phyloP scores from a whole-genome alignment of 2,797 vertebrate genomes.

The Leucoraja ocellata region DNA sequence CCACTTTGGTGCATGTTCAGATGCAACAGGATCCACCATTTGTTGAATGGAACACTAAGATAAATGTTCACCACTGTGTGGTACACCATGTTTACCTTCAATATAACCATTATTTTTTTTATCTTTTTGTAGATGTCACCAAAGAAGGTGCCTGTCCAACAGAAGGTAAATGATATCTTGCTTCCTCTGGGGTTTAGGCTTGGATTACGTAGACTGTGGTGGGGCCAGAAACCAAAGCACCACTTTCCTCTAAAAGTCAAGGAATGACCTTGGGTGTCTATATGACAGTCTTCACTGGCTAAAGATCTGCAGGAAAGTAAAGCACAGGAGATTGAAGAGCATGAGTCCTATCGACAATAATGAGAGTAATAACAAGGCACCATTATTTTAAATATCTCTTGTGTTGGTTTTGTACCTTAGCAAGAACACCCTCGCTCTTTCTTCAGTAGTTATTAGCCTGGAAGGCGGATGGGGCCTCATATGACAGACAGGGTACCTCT shows the following conservation, averaged over 20 bases:
- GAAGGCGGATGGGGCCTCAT: background rate
- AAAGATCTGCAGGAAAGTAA: no score
- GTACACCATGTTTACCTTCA: background rate
- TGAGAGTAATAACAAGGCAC: background rate
- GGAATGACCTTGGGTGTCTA: background rate
- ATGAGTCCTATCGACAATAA: background rate
- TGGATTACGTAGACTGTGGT: background rate
- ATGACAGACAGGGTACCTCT: background rate
- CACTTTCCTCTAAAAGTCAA: background rate
- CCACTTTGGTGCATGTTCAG: background rate
- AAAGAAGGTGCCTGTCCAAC: constrained; percentile 79
- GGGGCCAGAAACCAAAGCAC: background rate
- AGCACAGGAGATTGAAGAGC: background rate
- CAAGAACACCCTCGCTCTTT: background rate
- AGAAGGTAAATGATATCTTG: constrained; percentile 70
- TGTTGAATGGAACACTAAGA: background rate
- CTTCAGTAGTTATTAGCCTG: background rate
- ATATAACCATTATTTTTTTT: background rate
- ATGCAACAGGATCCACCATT: background rate
- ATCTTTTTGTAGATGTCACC: constrained; percentile 77
- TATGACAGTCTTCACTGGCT: background rate
- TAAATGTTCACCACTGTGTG: background rate
- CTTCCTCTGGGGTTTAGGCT: no score
- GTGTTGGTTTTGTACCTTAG: background rate
- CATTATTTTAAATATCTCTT: background rate